Evolutionary conservation across 2,797 vertebrate species (phyloP), one percentile per base, ranked within the genome.

Genomic region (Cyprinella venusta): DNA sequence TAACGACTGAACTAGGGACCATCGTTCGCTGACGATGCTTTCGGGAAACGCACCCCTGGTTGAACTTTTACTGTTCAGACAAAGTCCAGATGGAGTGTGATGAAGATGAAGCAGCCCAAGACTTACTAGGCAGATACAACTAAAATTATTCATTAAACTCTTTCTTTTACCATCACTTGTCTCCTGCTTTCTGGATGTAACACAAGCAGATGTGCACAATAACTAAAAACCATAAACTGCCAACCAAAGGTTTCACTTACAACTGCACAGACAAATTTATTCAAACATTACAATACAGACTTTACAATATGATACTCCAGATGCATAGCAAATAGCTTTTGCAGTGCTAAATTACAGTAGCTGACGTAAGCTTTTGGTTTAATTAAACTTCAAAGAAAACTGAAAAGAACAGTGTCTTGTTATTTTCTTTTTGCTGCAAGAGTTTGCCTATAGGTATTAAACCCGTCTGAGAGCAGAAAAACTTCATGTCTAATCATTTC

Each of bases 341-440:
- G 18, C 79, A 61, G 18, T 8, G n/a, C 33, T 42, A 56, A 80
- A 54, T 6, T 69, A 80, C 50, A 69, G 78, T 54, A 69, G 65
- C 52, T 80, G 79, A 80, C 2, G 7, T n/a, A 61, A 45, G 52
- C 52, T 21, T 71, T 45, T 80, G 12, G 67, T 56, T 80, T 59
- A 71, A 80, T 71, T 70, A 70, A 71, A 71, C 79, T 71, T 80
- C 18, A 45, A 80, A 80, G 67, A 61, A 12, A 70, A 69, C 45
- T 48, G 18, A 71, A 71, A 45, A 80, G 52, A 61, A 61, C 24
- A 45, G 61, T 38, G 78, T 70, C 65, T 59, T 59, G 79, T 61
- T 54, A 5, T 33, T 45, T 80, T 68, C 12, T 71, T 80, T 69
- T 61, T 70, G 67, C 52, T 61, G 79, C 38, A n/a, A 61, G 67